Percentiles rank a stretch among this genome's conserved stretches.
These are phyloP conservation scores for Caretta caretta DNA, from an alignment of 2,113 vertebrate genomes.

Conservation along the genomic window DNA sequence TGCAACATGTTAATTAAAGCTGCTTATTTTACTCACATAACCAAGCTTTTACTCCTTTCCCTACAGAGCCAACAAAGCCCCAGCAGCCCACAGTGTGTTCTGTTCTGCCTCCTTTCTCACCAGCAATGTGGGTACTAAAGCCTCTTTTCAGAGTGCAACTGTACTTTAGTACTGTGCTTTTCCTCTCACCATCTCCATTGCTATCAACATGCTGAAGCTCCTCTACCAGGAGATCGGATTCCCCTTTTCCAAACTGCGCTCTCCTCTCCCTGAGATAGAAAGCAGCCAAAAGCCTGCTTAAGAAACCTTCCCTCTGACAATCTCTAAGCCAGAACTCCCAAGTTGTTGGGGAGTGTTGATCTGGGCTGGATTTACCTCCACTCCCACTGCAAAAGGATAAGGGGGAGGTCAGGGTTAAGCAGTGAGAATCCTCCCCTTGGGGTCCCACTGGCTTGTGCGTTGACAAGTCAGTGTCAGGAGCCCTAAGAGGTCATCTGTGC, in stretches of 20 bases:
- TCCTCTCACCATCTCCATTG: background rate
- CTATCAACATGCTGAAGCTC: background rate
- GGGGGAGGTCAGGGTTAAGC: background rate
- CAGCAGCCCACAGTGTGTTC: no score
- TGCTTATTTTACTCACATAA: no score
- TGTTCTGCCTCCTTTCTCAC: no score
- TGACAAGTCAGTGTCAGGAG: background rate
- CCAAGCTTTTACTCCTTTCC: no score
- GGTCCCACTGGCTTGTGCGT: background rate
- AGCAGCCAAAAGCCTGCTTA: background rate
- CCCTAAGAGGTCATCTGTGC: fast-evolving
- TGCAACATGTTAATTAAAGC: no score
- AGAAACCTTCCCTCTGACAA: background rate
- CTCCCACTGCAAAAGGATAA: no score
- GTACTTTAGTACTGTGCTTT: background rate
- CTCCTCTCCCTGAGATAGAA: background rate
- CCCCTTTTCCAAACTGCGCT: background rate
- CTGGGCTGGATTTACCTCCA: background rate
- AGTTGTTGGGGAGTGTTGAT: background rate
- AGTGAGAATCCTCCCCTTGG: background rate
- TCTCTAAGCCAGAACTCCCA: background rate
- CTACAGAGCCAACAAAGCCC: no score
- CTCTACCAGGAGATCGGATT: background rate
- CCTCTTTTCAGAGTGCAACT: background rate
- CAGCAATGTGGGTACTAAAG: background rate